A percentile compares a stretch with the other conserved stretches of the same genome.
Conservation (phyloP, 2,888 invertebrate genomes). For the Podabrus alpinus region DNA sequence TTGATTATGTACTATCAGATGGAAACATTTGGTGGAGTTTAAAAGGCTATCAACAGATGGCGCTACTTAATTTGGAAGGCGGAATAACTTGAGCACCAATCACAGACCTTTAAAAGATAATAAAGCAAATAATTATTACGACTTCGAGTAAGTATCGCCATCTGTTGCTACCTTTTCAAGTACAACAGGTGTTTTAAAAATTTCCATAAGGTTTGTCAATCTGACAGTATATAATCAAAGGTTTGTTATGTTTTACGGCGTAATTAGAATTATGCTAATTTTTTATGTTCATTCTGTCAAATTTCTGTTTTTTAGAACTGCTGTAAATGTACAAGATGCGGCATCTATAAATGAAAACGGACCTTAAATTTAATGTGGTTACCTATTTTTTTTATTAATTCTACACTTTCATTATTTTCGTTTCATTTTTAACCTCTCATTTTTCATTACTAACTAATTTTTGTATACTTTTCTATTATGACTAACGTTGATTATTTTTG, state of each 20-base stretch:
- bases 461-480: not conserved
- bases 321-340: not conserved
- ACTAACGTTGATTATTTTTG: conserved; percentile 1
- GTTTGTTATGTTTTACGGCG: not conserved
- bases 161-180: too few species aligned
- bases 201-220: too few species aligned
- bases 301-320: not conserved
- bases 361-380: not conserved
- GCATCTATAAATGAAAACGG: not conserved
- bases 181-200: too few species aligned
- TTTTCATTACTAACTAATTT: not conserved
- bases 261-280: not conserved
- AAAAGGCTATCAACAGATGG: too few species aligned
- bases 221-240: too few species aligned
- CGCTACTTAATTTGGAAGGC: too few species aligned
- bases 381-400: not conserved
- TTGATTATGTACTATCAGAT: too few species aligned
- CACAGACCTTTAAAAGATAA: too few species aligned
- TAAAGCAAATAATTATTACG: too few species aligned
- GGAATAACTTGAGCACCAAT: too few species aligned
- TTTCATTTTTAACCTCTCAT: not conserved
- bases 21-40: too few species aligned
- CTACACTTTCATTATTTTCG: conserved; percentile 5
- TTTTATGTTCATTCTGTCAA: not conserved
- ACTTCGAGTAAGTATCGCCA: too few species aligned